Percentiles rank a stretch among this genome's conserved stretches.
These are phyloP conservation scores for Caenorhabditis panamensis DNA, from an alignment of 2,888 invertebrate genomes.

Conservation along the genomic window DNA sequence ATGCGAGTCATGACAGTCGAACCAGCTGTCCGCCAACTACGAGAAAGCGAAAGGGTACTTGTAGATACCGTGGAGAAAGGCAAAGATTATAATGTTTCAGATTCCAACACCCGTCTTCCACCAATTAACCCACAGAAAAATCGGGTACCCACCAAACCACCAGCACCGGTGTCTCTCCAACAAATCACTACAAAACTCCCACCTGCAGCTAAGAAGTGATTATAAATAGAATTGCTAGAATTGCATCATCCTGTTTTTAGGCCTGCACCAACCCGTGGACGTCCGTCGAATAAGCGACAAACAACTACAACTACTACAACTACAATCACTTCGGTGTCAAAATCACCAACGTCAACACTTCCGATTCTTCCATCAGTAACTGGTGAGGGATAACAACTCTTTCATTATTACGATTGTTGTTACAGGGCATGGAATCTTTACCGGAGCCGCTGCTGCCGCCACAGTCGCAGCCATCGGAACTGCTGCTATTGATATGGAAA, in stretches of 20 bases:
- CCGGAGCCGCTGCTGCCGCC: slow-evolving; percentile 55
- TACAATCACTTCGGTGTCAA: slow-evolving; percentile 34
- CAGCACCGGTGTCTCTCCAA: slow-evolving; percentile 40
- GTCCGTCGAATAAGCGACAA: slow-evolving; percentile 59
- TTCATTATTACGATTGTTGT: neutral
- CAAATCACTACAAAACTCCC: slow-evolving; percentile 53
- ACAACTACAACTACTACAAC: slow-evolving; percentile 63
- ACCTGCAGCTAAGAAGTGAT: slow-evolving; percentile 56
- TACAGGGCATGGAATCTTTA: slow-evolving; percentile 47
- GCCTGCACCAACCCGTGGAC: slow-evolving; percentile 59
- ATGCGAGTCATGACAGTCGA: slow-evolving; percentile 51
- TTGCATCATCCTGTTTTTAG: slow-evolving; percentile 28
- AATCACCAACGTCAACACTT: slow-evolving; percentile 33
- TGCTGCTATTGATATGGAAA: slow-evolving; percentile 31
- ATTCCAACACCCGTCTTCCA: slow-evolving; percentile 69
- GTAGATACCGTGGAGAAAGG: neutral
- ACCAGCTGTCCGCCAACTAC: slow-evolving; percentile 69
- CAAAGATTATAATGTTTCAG: slow-evolving; percentile 36
- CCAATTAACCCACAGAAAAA: slow-evolving; percentile 57
- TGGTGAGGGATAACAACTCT: slow-evolving; percentile 5
- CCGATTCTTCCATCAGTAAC: slow-evolving; percentile 40
- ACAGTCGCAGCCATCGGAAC: slow-evolving; percentile 55
- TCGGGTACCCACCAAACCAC: slow-evolving; percentile 38
- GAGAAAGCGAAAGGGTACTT: slow-evolving; percentile 61
- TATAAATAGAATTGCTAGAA: neutral